Conservation (phyloP, 2,113 vertebrate species). For the Artemisiospiza belli region DNA sequence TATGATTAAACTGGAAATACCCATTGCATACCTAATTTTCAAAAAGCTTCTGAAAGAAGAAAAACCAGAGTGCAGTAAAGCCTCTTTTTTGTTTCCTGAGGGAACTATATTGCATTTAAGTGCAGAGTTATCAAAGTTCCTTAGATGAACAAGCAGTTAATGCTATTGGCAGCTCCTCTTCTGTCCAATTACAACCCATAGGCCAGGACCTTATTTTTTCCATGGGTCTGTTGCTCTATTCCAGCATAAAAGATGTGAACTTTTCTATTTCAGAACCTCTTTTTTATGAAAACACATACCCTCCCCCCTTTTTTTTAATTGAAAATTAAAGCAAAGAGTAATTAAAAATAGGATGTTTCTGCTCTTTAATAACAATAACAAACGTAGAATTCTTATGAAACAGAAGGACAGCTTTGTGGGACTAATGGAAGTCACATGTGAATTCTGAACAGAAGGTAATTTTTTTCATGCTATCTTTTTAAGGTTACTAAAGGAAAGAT, state of each 20-base stretch:
- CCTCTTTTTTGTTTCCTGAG: neutral
- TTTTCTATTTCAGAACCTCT: conserved; percentile 14
- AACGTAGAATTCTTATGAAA: neutral
- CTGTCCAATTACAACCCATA: neutral
- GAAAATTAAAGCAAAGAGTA: conserved; percentile 17
- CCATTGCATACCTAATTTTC: neutral
- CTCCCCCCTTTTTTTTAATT: neutral
- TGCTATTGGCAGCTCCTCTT: neutral
- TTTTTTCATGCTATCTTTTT: neutral
- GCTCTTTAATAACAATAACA: conserved; percentile 7
- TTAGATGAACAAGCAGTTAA: neutral
- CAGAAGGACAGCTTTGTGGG: neutral
- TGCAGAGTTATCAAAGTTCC: neutral
- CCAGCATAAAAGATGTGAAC: neutral
- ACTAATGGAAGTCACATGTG: neutral
- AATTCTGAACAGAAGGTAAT: neutral
- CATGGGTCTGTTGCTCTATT: neutral
- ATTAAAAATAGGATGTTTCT: neutral
- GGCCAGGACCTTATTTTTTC: neutral
- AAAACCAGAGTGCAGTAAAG: neutral
- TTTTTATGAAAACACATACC: neutral
- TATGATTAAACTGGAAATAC: conserved; percentile 34
- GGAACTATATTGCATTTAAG: neutral
- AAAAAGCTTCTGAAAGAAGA: neutral
- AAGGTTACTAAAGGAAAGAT: neutral